A percentile compares a stretch with the other conserved stretches of the same genome.
Evolutionary conservation across 2,113 vertebrate genomes (phyloP).

Genomic region (Lasiurus borealis): DNA sequence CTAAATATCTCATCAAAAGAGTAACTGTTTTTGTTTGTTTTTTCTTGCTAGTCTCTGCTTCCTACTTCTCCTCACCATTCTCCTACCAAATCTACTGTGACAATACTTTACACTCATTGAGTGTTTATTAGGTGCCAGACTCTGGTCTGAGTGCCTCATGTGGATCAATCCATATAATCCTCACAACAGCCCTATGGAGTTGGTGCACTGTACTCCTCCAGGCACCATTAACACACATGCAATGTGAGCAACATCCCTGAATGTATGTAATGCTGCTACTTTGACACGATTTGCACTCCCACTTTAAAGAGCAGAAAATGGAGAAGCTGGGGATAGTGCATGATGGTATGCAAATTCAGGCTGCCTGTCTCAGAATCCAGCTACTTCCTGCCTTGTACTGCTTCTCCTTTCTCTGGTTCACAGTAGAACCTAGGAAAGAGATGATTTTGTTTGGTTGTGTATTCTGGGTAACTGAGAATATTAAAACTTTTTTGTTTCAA

Average conservation of each 20-base stretch:
- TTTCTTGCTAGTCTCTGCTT: conserved; percentile 3
- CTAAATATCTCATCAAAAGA: background rate
- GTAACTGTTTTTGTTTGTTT: background rate
- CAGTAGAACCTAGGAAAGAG: background rate
- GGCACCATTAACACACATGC: fast-evolving
- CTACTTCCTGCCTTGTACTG: background rate
- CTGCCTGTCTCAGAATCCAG: background rate
- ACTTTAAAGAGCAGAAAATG: background rate
- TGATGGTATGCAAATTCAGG: background rate
- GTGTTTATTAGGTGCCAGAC: background rate
- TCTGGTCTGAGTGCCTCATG: background rate
- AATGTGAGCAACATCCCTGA: background rate
- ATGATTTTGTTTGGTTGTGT: background rate
- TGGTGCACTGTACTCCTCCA: fast-evolving
- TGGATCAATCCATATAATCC: background rate
- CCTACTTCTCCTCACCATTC: background rate
- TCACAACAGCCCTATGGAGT: background rate
- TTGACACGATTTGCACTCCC: background rate
- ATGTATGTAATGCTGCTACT: background rate
- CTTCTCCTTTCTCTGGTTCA: background rate
- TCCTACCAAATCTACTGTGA: background rate
- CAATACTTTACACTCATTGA: background rate
- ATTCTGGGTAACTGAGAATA: background rate
- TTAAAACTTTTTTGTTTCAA: conserved; percentile 17
- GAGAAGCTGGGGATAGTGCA: background rate